Conservation (phyloP, 2,113 vertebrate species). For the Panthera tigris region DNA sequence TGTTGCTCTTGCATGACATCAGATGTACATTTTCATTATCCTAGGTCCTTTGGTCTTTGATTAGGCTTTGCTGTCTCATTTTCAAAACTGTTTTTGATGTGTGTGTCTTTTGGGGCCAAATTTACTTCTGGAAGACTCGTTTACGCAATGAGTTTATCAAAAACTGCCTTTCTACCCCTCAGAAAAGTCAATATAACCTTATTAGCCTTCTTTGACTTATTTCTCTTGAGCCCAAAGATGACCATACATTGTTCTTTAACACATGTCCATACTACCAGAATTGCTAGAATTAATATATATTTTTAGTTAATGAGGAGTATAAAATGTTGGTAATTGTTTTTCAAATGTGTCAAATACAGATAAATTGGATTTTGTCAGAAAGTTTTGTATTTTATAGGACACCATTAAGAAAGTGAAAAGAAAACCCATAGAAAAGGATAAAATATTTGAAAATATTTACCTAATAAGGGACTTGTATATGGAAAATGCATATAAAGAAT, state of each 20-base stretch:
- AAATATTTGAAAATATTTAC: background rate
- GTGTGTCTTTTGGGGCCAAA: background rate
- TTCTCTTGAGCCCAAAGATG: background rate
- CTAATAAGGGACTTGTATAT: background rate
- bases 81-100: background rate
- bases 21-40: conserved; percentile 7
- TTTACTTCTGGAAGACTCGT: background rate
- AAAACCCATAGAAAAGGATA: background rate
- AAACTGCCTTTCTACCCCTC: background rate
- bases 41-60: background rate
- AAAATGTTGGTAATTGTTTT: background rate
- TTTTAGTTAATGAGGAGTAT: background rate
- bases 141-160: background rate
- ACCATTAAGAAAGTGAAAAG: background rate
- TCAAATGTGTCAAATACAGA: background rate
- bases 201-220: background rate
- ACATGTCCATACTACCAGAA: background rate
- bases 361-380: background rate
- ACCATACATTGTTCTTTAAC: background rate
- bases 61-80: background rate
- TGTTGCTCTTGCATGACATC: background rate
- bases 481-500: background rate
- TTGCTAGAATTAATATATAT: background rate
- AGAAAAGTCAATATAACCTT: background rate
- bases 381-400: background rate